phyloP scores from a whole-genome alignment of 1,140 invertebrate genomes.

The Phymastichus coffea region DNA sequence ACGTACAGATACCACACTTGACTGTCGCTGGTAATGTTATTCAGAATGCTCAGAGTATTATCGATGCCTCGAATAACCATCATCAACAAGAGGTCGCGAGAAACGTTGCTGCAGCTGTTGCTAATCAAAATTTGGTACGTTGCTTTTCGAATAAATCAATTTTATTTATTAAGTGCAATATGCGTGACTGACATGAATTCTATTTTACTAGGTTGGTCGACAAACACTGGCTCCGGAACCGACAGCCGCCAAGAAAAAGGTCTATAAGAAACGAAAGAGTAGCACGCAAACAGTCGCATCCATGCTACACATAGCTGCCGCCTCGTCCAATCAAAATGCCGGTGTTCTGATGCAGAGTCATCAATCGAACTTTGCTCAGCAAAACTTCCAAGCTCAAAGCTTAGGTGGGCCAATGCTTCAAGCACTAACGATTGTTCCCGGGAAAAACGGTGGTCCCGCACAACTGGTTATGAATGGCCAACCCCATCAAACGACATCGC shows the following conservation, averaged over 20 bases:
- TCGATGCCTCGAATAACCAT: slow-evolving; percentile 46
- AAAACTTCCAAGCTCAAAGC: slow-evolving; percentile 51
- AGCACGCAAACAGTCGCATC: slow-evolving; percentile 71
- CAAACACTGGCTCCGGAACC: slow-evolving; percentile 66
- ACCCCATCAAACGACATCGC: slow-evolving; percentile 56
- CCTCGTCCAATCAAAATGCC: slow-evolving; percentile 63
- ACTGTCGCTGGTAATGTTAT: slow-evolving; percentile 66
- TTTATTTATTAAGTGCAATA: no score
- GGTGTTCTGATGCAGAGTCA: slow-evolving; percentile 53
- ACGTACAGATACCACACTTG: slow-evolving; percentile 65
- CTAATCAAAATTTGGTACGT: slow-evolving; percentile 43
- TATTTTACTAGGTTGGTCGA: slow-evolving; percentile 49
- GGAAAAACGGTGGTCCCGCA: slow-evolving; percentile 69
- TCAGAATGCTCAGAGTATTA: slow-evolving; percentile 60
- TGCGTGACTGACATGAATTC: no score
- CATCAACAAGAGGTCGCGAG: slow-evolving; percentile 53
- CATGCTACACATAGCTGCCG: slow-evolving; percentile 69
- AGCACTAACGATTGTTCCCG: slow-evolving; percentile 73
- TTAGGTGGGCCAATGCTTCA: slow-evolving; percentile 68
- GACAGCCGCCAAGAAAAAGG: slow-evolving; percentile 63
- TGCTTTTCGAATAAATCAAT: no score
- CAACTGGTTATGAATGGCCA: slow-evolving; percentile 74
- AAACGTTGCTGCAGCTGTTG: slow-evolving; percentile 44
- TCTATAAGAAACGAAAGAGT: slow-evolving; percentile 72
- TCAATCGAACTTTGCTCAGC: slow-evolving; percentile 53